Evolutionary conservation across 2,888 invertebrate genomes (phyloP).

Genomic region (Crepidodera aurea): DNA sequence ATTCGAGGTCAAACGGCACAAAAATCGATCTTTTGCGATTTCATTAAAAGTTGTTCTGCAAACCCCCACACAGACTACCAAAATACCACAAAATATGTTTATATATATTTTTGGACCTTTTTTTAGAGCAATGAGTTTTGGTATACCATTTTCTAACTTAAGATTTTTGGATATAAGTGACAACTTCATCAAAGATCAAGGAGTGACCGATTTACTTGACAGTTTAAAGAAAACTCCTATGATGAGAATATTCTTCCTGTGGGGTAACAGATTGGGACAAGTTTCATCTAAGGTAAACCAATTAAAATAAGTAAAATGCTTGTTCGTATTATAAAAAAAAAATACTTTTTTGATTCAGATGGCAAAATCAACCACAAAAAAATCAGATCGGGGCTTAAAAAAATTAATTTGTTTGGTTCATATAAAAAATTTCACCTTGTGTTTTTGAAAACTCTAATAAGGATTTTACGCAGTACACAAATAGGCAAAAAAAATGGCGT

Average conservation of each 20-base stretch:
- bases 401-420: not conserved
- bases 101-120: no score
- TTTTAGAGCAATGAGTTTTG: slow-evolving; percentile 59
- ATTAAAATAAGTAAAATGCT: not conserved
- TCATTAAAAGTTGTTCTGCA: no score
- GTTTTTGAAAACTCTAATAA: no score
- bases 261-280: slow-evolving; percentile 59
- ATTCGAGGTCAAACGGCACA: no score
- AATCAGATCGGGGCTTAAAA: not conserved
- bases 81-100: no score
- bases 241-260: slow-evolving; percentile 58
- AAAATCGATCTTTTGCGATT: no score
- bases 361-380: no score
- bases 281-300: slow-evolving; percentile 22
- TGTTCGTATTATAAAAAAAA: no score
- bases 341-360: not conserved
- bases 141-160: slow-evolving; percentile 68
- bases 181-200: slow-evolving; percentile 66
- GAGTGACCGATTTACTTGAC: slow-evolving; percentile 65
- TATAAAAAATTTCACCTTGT: no score
- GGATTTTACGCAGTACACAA: no score
- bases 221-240: slow-evolving; percentile 66
- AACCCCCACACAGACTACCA: no score
- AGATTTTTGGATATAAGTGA: slow-evolving; percentile 66
- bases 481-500: no score